Evolutionary conservation across 2,113 vertebrate genomes (phyloP).

Genomic region (Bungarus multicinctus): DNA sequence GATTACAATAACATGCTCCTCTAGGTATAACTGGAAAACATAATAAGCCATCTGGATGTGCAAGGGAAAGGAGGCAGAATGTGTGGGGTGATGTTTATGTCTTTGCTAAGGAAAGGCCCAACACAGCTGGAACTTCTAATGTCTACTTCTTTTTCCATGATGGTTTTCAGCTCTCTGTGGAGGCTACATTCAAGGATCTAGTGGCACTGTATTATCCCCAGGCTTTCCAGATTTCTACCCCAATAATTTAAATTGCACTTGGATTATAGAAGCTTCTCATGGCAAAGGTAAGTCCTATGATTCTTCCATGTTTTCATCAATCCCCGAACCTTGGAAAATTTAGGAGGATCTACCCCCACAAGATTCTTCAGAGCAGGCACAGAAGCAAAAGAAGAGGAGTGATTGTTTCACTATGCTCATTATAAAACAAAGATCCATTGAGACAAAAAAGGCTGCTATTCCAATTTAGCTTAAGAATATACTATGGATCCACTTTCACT

Average conservation of each 20-base stretch:
- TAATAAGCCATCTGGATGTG: background rate
- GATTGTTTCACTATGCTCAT: background rate
- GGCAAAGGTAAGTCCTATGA: conserved; percentile 83
- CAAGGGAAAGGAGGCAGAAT: background rate
- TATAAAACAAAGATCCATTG: background rate
- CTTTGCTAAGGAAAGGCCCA: background rate
- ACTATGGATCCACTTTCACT: background rate
- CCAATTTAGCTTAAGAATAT: background rate
- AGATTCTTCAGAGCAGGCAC: background rate
- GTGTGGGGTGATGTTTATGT: background rate
- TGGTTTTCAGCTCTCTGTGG: conserved; percentile 85
- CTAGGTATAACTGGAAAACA: too few relatives aligned
- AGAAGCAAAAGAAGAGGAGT: background rate
- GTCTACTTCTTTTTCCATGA: background rate
- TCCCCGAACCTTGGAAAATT: too few relatives aligned
- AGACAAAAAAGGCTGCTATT: background rate
- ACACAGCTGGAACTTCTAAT: too few relatives aligned
- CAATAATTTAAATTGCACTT: conserved; percentile 98
- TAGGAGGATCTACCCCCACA: background rate
- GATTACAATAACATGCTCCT: background rate
- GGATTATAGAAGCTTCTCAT: conserved; percentile 94
- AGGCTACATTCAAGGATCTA: conserved; percentile 90
- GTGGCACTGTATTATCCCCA: conserved; percentile 92
- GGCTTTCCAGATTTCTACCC: conserved; percentile 98
- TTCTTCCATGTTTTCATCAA: background rate